Base-by-base conservation (phyloP, 2,888 invertebrate genomes). In the Drosophila quinaria region DNA sequence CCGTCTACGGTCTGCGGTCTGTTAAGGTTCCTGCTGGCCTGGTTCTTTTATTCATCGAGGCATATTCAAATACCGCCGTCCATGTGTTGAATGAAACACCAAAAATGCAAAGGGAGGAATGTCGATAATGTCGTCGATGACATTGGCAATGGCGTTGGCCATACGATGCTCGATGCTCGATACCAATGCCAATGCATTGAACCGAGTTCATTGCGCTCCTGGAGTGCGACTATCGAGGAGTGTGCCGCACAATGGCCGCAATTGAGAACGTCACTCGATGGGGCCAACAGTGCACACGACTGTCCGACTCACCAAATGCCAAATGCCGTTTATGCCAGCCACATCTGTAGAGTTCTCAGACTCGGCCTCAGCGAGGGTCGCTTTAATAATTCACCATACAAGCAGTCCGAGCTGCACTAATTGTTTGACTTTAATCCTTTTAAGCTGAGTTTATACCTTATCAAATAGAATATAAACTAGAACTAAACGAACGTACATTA, bases 221-320 rank as follows among this genome's bases (percentile, higher is more conserved):
- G 64, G 51, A 80, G 33, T 39, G 51, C 3, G 8, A 29, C n/a
- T 9, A 10, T n/a, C 10, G 33, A 29, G 66, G 25, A 60, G 66
- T 50, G 37, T 66, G 33, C 63, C 51, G 33, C 69, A 84, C 82
- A 82, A 83, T 83, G 83, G 54, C 41, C 51, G 72, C 86, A 84
- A 84, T 84, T 84, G 83, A 83, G 86, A 71, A 73, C 70, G 79
- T 56, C 86, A 80, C 74, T 86, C 78, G 78, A 87, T 42, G 52
- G 56, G 52, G 60, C 71, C 67, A 65, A 78, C 78, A 74, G 67
- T 68, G 68, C 67, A 68, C 42, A 70, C 52, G 33, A 77, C 67
- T 78, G 74, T 78, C 78, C 60, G 35, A 64, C 73, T 61, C 29
- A 62, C 66, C 35, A 35, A 35, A 35, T 35, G 35, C 35, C 50